A percentile compares a stretch with the other conserved stretches of the same genome.
These are phyloP conservation scores for Panthera leo DNA, from an alignment of 2,113 vertebrate genomes.

Conservation along the genomic window DNA sequence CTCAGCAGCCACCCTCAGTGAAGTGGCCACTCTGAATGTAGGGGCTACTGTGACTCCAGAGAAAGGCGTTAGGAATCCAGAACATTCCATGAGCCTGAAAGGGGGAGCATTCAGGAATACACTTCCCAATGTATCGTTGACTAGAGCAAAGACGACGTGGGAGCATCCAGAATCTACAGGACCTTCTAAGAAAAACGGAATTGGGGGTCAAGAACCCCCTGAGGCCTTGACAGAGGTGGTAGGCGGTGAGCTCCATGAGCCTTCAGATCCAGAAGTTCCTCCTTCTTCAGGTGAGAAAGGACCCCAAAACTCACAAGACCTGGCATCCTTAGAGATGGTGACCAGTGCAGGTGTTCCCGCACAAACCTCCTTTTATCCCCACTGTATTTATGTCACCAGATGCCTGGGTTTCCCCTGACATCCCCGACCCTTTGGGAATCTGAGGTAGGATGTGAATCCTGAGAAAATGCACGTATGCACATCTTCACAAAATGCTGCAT, in stretches of 20 bases:
- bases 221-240: neutral
- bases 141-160: neutral
- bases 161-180: neutral
- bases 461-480: neutral
- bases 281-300: neutral
- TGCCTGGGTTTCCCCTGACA: neutral
- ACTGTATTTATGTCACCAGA: neutral
- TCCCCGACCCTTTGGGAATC: neutral
- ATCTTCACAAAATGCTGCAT: neutral
- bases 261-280: neutral
- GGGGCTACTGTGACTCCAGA: neutral
- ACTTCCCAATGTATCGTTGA: neutral
- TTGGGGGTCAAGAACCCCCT: neutral
- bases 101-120: neutral
- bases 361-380: neutral
- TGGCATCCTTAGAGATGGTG: neutral
- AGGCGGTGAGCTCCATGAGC: neutral
- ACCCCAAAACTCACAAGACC: neutral
- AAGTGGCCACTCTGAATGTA: neutral
- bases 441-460: neutral
- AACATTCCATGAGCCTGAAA: neutral
- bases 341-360: neutral
- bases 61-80: neutral
- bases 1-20: neutral
- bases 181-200: neutral